Conservation (phyloP, 2,113 vertebrate genomes). For the Pachypanchax playfairii region DNA sequence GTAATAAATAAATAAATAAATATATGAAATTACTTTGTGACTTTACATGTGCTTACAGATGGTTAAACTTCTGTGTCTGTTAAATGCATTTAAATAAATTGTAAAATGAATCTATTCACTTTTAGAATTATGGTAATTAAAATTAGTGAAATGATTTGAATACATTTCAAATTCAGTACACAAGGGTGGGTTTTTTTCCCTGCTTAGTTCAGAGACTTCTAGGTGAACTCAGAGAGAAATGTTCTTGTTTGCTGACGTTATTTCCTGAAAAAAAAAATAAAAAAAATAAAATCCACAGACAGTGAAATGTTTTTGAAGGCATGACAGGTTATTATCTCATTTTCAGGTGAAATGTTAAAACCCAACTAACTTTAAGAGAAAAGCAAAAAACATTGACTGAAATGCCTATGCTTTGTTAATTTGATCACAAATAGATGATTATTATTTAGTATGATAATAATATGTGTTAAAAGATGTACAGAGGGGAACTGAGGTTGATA, state of each 20-base stretch:
- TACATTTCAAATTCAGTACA: conserved; percentile 2
- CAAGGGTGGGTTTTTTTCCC: background rate
- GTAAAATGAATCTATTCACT: no score
- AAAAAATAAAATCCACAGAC: background rate
- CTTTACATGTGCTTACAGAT: no score
- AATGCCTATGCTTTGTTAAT: background rate
- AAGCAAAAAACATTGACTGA: background rate
- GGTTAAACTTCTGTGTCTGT: no score
- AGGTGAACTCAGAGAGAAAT: conserved; percentile 11
- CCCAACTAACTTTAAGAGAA: conserved; percentile 31
- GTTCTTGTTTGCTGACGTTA: conserved; percentile 33
- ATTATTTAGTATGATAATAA: no score
- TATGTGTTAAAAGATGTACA: no score
- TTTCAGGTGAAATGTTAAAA: conserved; percentile 14
- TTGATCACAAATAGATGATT: background rate
- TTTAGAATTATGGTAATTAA: no score
- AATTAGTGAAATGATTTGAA: no score
- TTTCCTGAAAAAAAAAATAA: background rate
- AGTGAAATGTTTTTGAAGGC: conserved; percentile 1
- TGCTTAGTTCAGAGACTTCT: background rate
- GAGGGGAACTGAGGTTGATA: background rate
- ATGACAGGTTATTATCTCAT: conserved; percentile 33
- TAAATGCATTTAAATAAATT: background rate
- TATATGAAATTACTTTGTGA: no score
- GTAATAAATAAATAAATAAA: background rate